A percentile compares a stretch with the other conserved stretches of the same genome.
Evolutionary conservation across 2,113 vertebrate species (phyloP).

Genomic region (Lagopus leucura): DNA sequence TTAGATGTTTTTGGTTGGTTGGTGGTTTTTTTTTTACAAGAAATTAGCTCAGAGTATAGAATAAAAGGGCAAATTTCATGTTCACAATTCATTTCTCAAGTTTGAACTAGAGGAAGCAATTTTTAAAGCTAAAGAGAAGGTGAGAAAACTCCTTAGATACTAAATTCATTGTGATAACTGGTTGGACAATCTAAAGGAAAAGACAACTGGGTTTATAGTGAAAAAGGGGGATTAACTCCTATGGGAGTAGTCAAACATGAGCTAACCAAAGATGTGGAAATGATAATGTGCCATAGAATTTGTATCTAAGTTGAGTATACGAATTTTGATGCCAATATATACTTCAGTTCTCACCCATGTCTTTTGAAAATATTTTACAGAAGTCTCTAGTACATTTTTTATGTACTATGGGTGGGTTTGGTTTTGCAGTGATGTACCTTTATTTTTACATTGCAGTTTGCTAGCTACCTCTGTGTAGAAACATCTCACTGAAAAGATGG

Average conservation of each 20-base stretch:
- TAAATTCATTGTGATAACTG: background rate
- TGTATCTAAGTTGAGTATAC: background rate
- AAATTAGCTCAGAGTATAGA: background rate
- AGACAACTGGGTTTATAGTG: background rate
- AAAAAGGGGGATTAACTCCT: background rate
- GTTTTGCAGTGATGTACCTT: background rate
- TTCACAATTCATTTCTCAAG: background rate
- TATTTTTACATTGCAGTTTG: background rate
- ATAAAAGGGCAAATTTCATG: background rate
- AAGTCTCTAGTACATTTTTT: background rate
- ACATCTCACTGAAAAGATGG: background rate
- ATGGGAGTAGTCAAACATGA: fast-evolving
- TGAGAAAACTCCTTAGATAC: background rate
- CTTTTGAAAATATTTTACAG: background rate
- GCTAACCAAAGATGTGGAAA: background rate
- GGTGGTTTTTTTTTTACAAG: background rate
- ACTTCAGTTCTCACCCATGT: background rate
- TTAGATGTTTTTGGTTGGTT: background rate
- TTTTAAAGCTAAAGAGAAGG: background rate
- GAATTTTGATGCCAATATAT: background rate
- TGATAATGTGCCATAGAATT: background rate
- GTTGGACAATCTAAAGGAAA: background rate
- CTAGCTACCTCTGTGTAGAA: background rate
- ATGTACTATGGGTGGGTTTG: background rate
- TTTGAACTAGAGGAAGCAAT: background rate